A percentile compares a stretch with the other conserved stretches of the same genome.
These are phyloP conservation scores for Onychostoma macrolepis DNA, from an alignment of 2,113 vertebrate genomes.

Conservation along the genomic window DNA sequence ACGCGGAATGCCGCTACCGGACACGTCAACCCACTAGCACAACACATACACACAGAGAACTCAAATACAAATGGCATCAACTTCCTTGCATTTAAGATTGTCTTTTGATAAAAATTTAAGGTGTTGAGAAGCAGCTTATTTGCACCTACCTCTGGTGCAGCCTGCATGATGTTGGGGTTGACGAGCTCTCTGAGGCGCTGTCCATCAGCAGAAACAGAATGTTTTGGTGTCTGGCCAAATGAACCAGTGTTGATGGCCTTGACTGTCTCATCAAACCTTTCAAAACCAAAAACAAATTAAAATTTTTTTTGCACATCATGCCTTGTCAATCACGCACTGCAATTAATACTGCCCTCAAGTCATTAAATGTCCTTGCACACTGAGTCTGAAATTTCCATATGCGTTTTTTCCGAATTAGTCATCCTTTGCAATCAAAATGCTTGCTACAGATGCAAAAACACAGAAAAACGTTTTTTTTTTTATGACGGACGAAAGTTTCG, in stretches of 20 bases:
- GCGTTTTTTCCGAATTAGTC: too few species aligned
- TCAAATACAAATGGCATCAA: background rate
- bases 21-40: conserved; percentile 88
- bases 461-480: too few species aligned
- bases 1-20: conserved; percentile 62
- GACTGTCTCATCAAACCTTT: conserved; percentile 89
- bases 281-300: background rate
- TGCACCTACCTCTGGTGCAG: conserved; percentile 83
- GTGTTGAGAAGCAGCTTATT: background rate
- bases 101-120: background rate
- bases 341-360: background rate
- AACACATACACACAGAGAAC: background rate
- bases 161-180: conserved; percentile 86
- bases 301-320: background rate
- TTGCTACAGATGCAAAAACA: too few species aligned
- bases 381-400: too few species aligned
- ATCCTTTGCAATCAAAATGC: too few species aligned
- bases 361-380: too few species aligned
- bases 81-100: background rate
- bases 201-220: conserved; percentile 55
- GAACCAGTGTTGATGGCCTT: conserved; percentile 78
- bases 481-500: too few species aligned
- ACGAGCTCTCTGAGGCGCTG: conserved; percentile 78
- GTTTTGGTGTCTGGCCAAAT: conserved; percentile 62
- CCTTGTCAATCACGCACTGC: background rate